phyloP scores from a whole-genome alignment of 2,888 invertebrate genomes.

The Subacronicta megacephala region DNA sequence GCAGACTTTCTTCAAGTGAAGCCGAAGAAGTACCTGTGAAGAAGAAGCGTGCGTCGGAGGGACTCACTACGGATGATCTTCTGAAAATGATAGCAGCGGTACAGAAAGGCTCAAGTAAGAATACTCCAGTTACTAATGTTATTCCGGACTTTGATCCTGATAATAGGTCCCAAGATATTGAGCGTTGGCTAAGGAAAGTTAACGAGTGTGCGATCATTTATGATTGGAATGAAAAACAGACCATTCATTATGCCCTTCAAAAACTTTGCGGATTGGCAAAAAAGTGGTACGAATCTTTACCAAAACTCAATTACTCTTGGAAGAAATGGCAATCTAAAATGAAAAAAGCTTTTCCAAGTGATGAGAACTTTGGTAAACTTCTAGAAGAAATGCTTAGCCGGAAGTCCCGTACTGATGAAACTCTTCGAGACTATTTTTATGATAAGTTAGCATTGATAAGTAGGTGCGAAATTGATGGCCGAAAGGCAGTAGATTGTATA shows the following conservation, averaged over 20 bases:
- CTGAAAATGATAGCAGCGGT: too few relatives aligned
- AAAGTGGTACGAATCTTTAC: conserved; percentile 4
- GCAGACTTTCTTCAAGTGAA: too few relatives aligned
- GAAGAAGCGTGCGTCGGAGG: too few relatives aligned
- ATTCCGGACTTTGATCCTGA: neutral
- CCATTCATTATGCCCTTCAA: conserved; percentile 4
- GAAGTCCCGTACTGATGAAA: conserved; percentile 3
- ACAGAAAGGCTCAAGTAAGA: too few relatives aligned
- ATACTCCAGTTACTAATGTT: too few relatives aligned
- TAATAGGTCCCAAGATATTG: conserved; percentile 4
- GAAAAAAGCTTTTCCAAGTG: conserved; percentile 1
- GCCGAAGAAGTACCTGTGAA: too few relatives aligned
- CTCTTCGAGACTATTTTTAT: conserved; percentile 4
- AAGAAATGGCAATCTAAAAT: conserved; percentile 3
- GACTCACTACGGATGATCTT: too few relatives aligned
- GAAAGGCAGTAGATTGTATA: conserved; percentile 5
- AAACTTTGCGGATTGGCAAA: conserved; percentile 1
- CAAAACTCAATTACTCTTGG: conserved; percentile 1
- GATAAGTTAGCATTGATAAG: conserved; percentile 1
- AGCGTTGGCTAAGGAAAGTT: conserved; percentile 3
- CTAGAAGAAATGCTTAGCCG: conserved; percentile 5
- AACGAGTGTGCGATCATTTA: conserved; percentile 4
- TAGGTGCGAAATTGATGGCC: conserved; percentile 6
- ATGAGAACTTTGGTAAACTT: conserved; percentile 3
- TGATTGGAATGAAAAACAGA: conserved; percentile 2